Percentiles rank a stretch among this genome's conserved stretches.
Conservation (phyloP, 2,888 invertebrate species). For the Theodoxus fluviatilis region DNA sequence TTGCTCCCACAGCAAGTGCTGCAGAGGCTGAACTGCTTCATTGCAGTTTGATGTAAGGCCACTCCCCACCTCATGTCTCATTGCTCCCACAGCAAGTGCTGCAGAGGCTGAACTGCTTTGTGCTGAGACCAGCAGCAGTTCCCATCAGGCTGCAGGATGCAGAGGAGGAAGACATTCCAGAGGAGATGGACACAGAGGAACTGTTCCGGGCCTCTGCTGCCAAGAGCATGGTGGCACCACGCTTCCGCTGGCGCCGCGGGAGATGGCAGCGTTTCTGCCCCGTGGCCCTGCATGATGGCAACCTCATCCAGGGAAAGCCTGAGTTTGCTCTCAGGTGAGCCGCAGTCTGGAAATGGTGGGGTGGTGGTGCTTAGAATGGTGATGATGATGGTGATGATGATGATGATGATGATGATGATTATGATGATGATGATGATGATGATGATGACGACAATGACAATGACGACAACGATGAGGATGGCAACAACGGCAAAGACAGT, state of each 20-base stretch:
- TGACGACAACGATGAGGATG: neutral
- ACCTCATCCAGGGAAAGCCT: conserved; percentile 59
- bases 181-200: conserved; percentile 63
- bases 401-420: conserved; percentile 6
- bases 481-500: no score
- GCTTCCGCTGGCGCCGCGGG: conserved; percentile 62
- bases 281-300: conserved; percentile 63
- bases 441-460: conserved; percentile 1
- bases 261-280: conserved; percentile 63
- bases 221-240: conserved; percentile 59
- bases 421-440: conserved; percentile 7
- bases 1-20: conserved; percentile 55
- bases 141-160: conserved; percentile 58
- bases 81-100: conserved; percentile 55
- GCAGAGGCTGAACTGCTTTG: conserved; percentile 58
- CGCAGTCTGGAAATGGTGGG: neutral
- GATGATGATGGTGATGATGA: neutral
- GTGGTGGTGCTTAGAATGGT: neutral
- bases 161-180: conserved; percentile 61
- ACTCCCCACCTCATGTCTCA: no score
- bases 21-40: no score
- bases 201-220: conserved; percentile 56
- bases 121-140: conserved; percentile 59
- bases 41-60: no score
- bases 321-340: conserved; percentile 63